Evolutionary conservation across 2,113 vertebrate genomes (phyloP), one percentile per base, ranked within the genome.

Genomic region (Macquaria ambigua): DNA sequence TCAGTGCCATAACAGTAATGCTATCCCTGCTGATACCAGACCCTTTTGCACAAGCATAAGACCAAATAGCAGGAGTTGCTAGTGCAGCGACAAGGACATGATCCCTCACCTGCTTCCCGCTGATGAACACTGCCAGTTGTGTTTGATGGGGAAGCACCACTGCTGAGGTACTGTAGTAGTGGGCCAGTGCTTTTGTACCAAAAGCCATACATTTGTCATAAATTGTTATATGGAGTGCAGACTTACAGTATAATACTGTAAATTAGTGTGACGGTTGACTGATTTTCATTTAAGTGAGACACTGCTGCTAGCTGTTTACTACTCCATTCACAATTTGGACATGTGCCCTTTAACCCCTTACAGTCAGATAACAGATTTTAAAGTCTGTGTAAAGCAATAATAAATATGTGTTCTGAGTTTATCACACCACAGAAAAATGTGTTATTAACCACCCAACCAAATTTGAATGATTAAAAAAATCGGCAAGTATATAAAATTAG

Each of bases 261-360:
- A 3, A 73, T 58, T 2, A 41, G 14, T n/a, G 21, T 66, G 12
- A 66, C 0, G 11, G 63, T 2, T 25, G 23, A 46, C 34, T 64
- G 20, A 41, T 64, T 64, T 64, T 63, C 15, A 34, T 61, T 61
- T 61, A 34, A 61, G 28, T 68, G 66, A 66, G 39, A 43, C 39
- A n/a, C 21, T 15, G 15, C 39, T 43, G 23, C 7, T 25, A n/a
- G 39, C 12, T 46, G 37, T 67, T 43, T 46, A n/a, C 21, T 5
- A 46, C 43, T 39, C 1, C 39, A 39, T 39, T 39, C 39, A 39
- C 6, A 39, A 39, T 39, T 37, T 39, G 31, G 18, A 63, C 34
- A 63, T 0, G 34, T 37, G 34, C 1, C 34, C 34, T 64, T 43
- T 25, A 4, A 43, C 9, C 21, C 23, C 9, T 55, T 55, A n/a